Conservation (phyloP, 2,113 vertebrate genomes). For the Balaenoptera acutorostrata region DNA sequence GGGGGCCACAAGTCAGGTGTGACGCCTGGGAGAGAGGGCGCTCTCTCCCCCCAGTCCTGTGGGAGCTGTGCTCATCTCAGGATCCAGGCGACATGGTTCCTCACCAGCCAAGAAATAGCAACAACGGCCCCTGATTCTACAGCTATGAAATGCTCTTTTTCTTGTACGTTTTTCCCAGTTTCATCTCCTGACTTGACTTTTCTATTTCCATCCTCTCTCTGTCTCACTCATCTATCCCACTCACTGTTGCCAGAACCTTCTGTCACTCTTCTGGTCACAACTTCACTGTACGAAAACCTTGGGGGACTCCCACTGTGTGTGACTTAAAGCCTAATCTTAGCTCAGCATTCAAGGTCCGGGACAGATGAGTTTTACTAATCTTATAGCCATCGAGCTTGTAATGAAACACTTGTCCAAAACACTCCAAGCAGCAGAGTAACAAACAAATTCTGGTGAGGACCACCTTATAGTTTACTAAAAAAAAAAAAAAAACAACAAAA, state of each 20-base stretch:
- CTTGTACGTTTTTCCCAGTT: not conserved
- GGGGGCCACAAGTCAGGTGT: not conserved
- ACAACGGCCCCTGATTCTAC: not conserved
- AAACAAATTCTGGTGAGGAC: not conserved
- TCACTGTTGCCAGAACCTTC: not conserved
- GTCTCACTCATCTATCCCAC: not conserved
- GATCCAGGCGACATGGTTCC: not conserved
- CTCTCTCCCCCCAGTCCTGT: not conserved
- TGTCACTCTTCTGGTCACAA: not conserved
- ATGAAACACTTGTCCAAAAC: slow-evolving; percentile 1
- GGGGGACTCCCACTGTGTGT: not conserved
- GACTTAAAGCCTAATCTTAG: not conserved
- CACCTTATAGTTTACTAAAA: not conserved
- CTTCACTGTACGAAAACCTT: not conserved
- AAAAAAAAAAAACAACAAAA: not conserved
- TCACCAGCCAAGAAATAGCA: not conserved
- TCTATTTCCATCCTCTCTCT: not conserved
- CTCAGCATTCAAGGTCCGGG: not conserved
- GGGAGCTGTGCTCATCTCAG: not conserved
- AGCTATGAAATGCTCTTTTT: not conserved
- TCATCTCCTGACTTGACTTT: not conserved
- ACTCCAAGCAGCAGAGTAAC: not conserved
- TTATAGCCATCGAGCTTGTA: not conserved
- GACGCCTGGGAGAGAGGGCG: not conserved
- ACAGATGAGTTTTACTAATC: not conserved